Conservation (phyloP, 1,140 invertebrate species). For the Drosophila kanapiae region DNA sequence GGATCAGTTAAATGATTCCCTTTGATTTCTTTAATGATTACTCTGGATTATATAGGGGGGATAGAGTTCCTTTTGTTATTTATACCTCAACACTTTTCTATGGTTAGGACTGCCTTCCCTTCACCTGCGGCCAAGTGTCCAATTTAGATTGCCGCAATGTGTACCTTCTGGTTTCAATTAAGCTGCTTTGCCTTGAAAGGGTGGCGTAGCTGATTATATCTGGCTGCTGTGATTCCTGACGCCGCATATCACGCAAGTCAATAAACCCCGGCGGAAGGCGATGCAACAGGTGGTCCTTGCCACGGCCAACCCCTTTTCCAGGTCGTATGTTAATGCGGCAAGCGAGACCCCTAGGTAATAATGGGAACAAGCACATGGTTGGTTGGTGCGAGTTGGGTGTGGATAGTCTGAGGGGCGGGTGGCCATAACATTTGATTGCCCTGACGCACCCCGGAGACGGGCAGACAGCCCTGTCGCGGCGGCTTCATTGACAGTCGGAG, state of each 20-base stretch:
- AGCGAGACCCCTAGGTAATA: slow-evolving; percentile 10
- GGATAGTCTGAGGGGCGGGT: not conserved
- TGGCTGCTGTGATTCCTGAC: slow-evolving; percentile 38
- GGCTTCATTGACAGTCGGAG: slow-evolving; percentile 27
- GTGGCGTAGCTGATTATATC: slow-evolving; percentile 17
- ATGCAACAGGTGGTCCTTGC: slow-evolving; percentile 29
- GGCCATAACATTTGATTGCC: slow-evolving; percentile 38
- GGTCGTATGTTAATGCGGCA: slow-evolving; percentile 31
- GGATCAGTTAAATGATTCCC: too few relatives aligned
- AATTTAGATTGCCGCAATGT: slow-evolving; percentile 16
- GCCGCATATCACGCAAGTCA: slow-evolving; percentile 39
- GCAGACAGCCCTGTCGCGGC: not conserved
- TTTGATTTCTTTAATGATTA: too few relatives aligned
- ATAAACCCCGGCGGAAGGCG: slow-evolving; percentile 3
- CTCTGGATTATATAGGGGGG: too few relatives aligned
- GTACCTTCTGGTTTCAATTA: slow-evolving; percentile 11
- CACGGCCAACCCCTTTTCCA: slow-evolving; percentile 28
- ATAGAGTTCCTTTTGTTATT: too few relatives aligned
- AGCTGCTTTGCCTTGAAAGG: slow-evolving; percentile 8
- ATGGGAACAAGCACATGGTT: slow-evolving; percentile 5
- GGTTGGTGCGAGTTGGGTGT: not conserved
- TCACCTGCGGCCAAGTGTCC: not conserved
- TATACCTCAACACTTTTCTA: not conserved
- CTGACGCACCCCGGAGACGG: slow-evolving; percentile 32
- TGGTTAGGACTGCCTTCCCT: not conserved